phyloP scores from a whole-genome alignment of 2,888 invertebrate genomes.

The Ormyrus thymus region DNA sequence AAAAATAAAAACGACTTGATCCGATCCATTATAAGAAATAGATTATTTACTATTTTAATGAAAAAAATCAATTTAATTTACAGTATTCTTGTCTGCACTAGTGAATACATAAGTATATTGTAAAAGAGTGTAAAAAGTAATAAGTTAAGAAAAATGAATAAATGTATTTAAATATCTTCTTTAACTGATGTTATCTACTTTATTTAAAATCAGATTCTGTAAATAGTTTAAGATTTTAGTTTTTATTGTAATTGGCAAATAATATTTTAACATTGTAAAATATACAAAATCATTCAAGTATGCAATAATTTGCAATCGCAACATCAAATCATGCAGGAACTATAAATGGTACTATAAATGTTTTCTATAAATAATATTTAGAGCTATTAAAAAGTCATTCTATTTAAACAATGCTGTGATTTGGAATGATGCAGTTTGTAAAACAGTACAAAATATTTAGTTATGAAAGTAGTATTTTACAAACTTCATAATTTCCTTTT shows the following conservation, averaged over 20 bases:
- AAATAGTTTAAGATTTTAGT: constrained; percentile 16
- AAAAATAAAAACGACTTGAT: constrained; percentile 40
- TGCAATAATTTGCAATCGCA: constrained; percentile 21
- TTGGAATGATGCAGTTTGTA: constrained; percentile 43
- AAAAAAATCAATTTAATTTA: constrained; percentile 20
- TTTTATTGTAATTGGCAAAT: constrained; percentile 48
- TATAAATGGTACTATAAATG: constrained; percentile 24
- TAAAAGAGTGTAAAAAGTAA: constrained; percentile 40
- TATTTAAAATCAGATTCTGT: constrained; percentile 1
- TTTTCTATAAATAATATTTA: constrained; percentile 29
- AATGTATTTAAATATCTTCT: constrained; percentile 48
- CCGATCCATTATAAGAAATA: constrained; percentile 36
- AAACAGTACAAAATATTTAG: constrained; percentile 29
- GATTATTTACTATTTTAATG: constrained; percentile 23
- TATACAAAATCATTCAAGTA: constrained; percentile 51
- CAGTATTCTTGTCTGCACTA: constrained; percentile 32
- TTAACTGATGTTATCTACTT: constrained; percentile 22
- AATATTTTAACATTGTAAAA: constrained; percentile 41
- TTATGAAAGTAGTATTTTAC: constrained; percentile 38
- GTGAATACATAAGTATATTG: constrained; percentile 5
- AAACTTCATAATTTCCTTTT: constrained; percentile 42
- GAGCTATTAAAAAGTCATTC: constrained; percentile 20
- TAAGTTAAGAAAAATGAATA: constrained; percentile 48
- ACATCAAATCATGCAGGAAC: constrained; percentile 24
- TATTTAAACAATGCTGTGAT: constrained; percentile 41